Percentiles rank a stretch among this genome's conserved stretches.
phyloP scores from a whole-genome alignment of 2,888 invertebrate genomes.

The Nomada fucata region DNA sequence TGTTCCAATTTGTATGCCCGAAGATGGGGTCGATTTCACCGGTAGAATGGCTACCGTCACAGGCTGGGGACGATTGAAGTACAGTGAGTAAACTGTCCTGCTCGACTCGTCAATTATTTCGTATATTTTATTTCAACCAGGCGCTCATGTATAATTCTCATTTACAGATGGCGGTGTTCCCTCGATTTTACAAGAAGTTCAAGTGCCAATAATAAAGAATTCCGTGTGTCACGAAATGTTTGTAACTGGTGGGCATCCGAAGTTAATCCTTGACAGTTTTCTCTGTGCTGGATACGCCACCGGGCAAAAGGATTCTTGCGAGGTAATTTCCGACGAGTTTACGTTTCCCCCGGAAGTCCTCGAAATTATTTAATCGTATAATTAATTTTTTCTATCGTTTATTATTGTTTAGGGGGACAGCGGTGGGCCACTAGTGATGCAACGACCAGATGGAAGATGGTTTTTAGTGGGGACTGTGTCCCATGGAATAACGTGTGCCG shows the following conservation, averaged over 20 bases:
- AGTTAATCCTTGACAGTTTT: conserved; percentile 94
- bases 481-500: conserved; percentile 97
- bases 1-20: conserved; percentile 96
- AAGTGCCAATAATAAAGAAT: conserved; percentile 96
- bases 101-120: neutral
- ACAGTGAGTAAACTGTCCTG: conserved; percentile 85
- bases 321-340: conserved; percentile 85
- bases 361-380: neutral
- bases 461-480: conserved; percentile 96
- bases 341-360: too few relatives aligned
- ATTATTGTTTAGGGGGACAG: conserved; percentile 91
- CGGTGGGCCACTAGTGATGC: conserved; percentile 94
- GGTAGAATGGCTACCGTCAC: conserved; percentile 95
- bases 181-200: conserved; percentile 94
- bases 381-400: neutral
- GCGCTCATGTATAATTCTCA: neutral
- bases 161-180: conserved; percentile 92
- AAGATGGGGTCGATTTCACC: conserved; percentile 91
- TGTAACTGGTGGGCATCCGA: conserved; percentile 94
- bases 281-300: conserved; percentile 96
- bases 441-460: conserved; percentile 93
- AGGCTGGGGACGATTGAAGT: conserved; percentile 96
- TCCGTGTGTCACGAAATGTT: conserved; percentile 97
- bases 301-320: conserved; percentile 96
- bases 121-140: neutral